Base-by-base conservation (phyloP, 2,113 vertebrate genomes). In the Spizaetus ornatus region DNA sequence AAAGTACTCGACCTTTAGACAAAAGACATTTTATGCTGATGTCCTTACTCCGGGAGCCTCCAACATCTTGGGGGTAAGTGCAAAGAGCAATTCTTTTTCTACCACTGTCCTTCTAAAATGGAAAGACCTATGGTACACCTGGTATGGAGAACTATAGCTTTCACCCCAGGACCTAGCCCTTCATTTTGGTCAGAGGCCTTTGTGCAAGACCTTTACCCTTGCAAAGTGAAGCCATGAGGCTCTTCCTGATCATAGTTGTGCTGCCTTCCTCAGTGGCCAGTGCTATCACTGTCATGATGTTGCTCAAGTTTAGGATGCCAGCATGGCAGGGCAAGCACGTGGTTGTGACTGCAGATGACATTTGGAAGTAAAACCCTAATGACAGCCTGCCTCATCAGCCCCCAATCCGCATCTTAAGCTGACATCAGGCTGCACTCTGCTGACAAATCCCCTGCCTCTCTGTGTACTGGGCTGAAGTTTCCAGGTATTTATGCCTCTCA, bases 11-110 rank as follows among this genome's bases (percentile, higher is more conserved):
- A 11, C 90, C 25, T 97, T 96, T 65, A 98, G 97, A 86, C 97
- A 98, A 93, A 97, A 76, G 14, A 97, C 95, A 11, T 94, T 97
- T 93, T 98, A 98, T 82, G 98, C 98, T 18, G 98, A 98, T 26
- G 88, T 96, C 48, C 94, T 98, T 78, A 62, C 86, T 85, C 73
- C 97, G 58, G 97, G 95, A 92, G 55, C 97, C 42, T 96, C 96
- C 73, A 74, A 47, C 29, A 89, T 97, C 36, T 95, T 95, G 2
- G 80, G 86, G 95, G 99, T 99, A 97, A 98, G 98, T 95, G 32
- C 79, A 78, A 88, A 84, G 22, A 88, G 20, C 56, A 42, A 5
- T 85, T 26, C 11, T 77, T 90, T 82, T 76, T 72, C 58, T 63
- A 50, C n/a, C 16, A 10, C 21, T 89, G 42, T 73, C 63, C 42